phyloP scores from a whole-genome alignment of 2,888 invertebrate genomes.

The Octodonta nipae region DNA sequence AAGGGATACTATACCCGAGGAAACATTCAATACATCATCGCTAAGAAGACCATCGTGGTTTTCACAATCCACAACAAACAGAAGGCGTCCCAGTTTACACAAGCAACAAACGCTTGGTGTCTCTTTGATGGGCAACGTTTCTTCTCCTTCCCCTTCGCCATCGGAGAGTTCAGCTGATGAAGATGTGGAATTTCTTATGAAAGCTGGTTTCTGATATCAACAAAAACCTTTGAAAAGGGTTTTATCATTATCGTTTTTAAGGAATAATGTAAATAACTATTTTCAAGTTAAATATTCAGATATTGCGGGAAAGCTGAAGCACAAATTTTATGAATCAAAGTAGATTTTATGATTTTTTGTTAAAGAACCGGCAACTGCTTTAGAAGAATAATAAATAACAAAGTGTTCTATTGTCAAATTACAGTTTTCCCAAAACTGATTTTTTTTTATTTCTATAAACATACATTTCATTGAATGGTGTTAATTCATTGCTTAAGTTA shows the following conservation, averaged over 20 bases:
- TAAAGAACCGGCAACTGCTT: neutral
- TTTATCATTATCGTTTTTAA: constrained; percentile 5
- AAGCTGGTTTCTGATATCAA: constrained; percentile 25
- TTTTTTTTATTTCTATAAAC: neutral
- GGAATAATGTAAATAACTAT: constrained; percentile 6
- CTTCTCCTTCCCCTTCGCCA: constrained; percentile 46
- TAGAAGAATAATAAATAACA: neutral
- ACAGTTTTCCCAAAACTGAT: too few relatives aligned
- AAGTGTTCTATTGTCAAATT: neutral
- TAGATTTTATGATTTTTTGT: neutral
- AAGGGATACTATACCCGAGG: constrained; percentile 60
- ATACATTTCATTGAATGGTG: neutral
- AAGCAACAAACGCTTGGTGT: constrained; percentile 49
- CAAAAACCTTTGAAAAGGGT: constrained; percentile 4
- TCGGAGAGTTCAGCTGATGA: constrained; percentile 35
- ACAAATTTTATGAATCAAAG: constrained; percentile 3
- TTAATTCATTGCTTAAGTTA: neutral
- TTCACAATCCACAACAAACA: constrained; percentile 33
- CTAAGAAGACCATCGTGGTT: constrained; percentile 30
- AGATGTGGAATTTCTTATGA: constrained; percentile 32
- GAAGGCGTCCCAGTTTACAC: constrained; percentile 46
- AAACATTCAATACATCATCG: constrained; percentile 29
- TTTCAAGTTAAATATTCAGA: constrained; percentile 7
- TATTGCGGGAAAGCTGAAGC: constrained; percentile 5
- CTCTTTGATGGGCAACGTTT: constrained; percentile 40